Base-by-base conservation (phyloP, 2,888 invertebrate genomes). In the Acleris holmiana region DNA sequence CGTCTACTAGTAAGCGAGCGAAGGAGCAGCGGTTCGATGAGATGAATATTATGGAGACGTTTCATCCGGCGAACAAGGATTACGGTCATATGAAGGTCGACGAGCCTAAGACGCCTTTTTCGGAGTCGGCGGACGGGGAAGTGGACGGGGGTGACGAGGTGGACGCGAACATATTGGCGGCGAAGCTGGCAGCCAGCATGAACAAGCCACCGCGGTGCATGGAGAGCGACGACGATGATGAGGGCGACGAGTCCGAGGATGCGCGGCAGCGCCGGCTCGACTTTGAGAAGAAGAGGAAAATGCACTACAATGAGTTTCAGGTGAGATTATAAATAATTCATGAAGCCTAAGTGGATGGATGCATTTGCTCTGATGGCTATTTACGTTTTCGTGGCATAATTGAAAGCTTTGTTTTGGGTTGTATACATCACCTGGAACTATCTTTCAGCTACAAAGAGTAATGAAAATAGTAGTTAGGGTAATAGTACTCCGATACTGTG, bases 71-170 rank as follows among this genome's bases (percentile, higher is more conserved):
- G 21, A 98, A 98, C 85, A 99, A 99, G 92, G 99, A 99, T 90
- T 99, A 99, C 89, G 99, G 99, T 8, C 98, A 98, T 82, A 99
- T 99, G 99, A 99, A 99, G 91, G 88, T 91, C 44, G 97, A 98
- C 78, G 99, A 99, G 89, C 99, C 99, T 2, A 99, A 99, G 88
- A 99, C 99, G 25, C 99, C 99, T 46, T 94, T 84, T 75, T 91
- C 93, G 5, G 95, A 95, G 77, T 86, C 94, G 58, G 93, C 91
- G 53, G 95, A 95, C 69, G 93, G 94, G 29, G 93, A 94, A 48
- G 87, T 93, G 49, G 95, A 94, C 73, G 93, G 94, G 29, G 75
- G 81, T 8, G 94, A 94, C 74, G 93, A 94, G 73, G 79, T 94
- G 69, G 95, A 95, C 78, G 96, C 97, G 0, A 94, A 95, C 69